Conservation (phyloP, 2,888 invertebrate genomes). For the Drosophila rellima region DNA sequence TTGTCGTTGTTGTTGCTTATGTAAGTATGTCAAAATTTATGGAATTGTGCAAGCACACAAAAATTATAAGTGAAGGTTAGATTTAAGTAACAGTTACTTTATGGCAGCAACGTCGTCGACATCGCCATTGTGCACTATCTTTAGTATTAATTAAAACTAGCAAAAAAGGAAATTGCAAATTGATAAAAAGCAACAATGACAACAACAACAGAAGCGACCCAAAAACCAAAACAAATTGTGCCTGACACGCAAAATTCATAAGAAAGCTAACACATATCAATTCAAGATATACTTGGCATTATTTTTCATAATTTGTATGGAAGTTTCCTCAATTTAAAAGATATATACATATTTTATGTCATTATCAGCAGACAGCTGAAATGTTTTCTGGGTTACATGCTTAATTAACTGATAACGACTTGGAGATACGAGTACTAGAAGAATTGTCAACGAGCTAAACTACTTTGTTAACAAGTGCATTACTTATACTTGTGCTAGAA, state of each 20-base stretch:
- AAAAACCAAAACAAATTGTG: slow-evolving; percentile 44
- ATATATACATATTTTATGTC: background rate
- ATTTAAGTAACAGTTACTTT: slow-evolving; percentile 63
- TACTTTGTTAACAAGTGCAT: slow-evolving; percentile 32
- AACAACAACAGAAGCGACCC: slow-evolving; percentile 39
- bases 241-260: slow-evolving; percentile 39
- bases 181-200: slow-evolving; percentile 56
- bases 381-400: slow-evolving; percentile 38
- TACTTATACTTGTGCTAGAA: slow-evolving; percentile 19
- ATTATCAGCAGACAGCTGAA: slow-evolving; percentile 12
- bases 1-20: slow-evolving; percentile 26
- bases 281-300: slow-evolving; percentile 4
- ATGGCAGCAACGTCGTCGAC: slow-evolving; percentile 38
- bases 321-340: slow-evolving; percentile 8
- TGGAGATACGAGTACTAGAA: slow-evolving; percentile 12
- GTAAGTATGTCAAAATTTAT: slow-evolving; percentile 70
- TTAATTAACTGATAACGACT: slow-evolving; percentile 53
- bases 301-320: slow-evolving; percentile 5
- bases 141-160: slow-evolving; percentile 77
- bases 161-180: slow-evolving; percentile 76
- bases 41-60: slow-evolving; percentile 65
- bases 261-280: slow-evolving; percentile 19
- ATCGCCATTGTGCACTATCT: slow-evolving; percentile 63
- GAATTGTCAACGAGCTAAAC: slow-evolving; percentile 20
- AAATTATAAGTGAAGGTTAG: slow-evolving; percentile 65